These are phyloP conservation scores for Hedychridium roseum DNA, from an alignment of 2,888 invertebrate genomes.

Conservation along the genomic window DNA sequence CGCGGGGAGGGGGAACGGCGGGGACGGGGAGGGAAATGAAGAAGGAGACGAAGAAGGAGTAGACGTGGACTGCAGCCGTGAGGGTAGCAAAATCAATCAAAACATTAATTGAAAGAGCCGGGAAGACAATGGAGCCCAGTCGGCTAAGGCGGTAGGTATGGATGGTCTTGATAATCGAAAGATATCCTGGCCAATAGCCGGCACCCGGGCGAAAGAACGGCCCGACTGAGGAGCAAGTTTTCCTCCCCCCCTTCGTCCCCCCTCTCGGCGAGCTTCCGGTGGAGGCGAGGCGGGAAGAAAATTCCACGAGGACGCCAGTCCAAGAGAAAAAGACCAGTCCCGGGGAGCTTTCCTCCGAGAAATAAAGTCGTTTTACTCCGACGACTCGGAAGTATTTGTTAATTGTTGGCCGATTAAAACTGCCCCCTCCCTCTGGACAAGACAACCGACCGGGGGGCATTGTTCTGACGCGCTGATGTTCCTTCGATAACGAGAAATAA, in stretches of 20 bases:
- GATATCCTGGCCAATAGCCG: conserved; percentile 54
- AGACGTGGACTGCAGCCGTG: conserved; percentile 29
- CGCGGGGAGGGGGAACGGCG: conserved; percentile 10
- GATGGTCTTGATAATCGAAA: conserved; percentile 61
- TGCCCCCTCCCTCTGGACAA: too few relatives aligned
- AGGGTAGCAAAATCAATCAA: conserved; percentile 62
- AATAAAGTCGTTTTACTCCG: conserved; percentile 31
- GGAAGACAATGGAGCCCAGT: conserved; percentile 58
- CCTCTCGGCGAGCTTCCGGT: conserved; percentile 12
- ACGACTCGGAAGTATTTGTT: conserved; percentile 32
- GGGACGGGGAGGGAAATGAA: conserved; percentile 3
- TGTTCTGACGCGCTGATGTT: too few relatives aligned
- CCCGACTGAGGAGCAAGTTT: conserved; percentile 27
- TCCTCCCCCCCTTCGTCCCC: too few relatives aligned
- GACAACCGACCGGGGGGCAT: too few relatives aligned
- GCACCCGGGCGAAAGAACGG: conserved; percentile 27
- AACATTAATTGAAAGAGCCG: conserved; percentile 64
- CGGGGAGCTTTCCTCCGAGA: conserved; percentile 20
- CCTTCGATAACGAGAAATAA: too few relatives aligned
- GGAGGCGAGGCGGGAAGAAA: conserved; percentile 20
- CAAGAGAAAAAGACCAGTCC: conserved; percentile 1
- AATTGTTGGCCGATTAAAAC: conserved; percentile 34
- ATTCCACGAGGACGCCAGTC: conserved; percentile 27
- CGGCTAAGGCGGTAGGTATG: conserved; percentile 52
- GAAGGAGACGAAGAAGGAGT: neutral